Percentiles rank a stretch among this genome's conserved stretches.
Conservation (phyloP, 2,797 vertebrate species). For the Notolepis coatsorum region DNA sequence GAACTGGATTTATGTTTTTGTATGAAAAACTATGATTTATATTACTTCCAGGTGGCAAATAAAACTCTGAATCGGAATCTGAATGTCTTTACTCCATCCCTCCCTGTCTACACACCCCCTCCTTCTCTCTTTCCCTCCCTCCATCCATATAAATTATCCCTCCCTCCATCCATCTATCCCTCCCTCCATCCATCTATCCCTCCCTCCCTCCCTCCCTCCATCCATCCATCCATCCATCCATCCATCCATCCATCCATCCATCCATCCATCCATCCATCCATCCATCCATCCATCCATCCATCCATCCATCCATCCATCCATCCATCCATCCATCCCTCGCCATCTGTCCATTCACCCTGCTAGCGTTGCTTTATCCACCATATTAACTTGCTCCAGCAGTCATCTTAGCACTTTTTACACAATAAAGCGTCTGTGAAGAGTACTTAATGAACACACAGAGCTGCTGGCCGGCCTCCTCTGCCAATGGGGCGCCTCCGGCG, state of each 20-base stretch:
- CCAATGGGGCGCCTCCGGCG: slow-evolving; percentile 32
- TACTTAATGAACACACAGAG: slow-evolving; percentile 11
- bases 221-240: slow-evolving; percentile 51
- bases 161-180: too few species aligned
- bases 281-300: neutral
- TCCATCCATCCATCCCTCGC: slow-evolving; percentile 50
- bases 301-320: slow-evolving; percentile 42
- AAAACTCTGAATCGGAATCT: too few species aligned
- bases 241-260: slow-evolving; percentile 23
- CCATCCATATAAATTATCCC: too few species aligned
- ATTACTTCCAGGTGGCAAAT: too few species aligned
- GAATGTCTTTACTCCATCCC: neutral
- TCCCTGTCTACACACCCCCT: neutral
- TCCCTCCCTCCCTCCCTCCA: slow-evolving; percentile 31
- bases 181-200: too few species aligned
- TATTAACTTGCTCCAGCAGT: slow-evolving; percentile 55
- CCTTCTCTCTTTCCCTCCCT: neutral
- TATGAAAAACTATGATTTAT: too few species aligned
- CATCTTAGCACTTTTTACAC: slow-evolving; percentile 53
- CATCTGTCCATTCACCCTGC: slow-evolving; percentile 57
- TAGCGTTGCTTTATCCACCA: slow-evolving; percentile 52
- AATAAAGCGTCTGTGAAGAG: slow-evolving; percentile 12
- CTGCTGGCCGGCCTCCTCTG: slow-evolving; percentile 9
- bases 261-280: neutral
- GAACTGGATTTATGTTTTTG: too few species aligned